A percentile compares a stretch with the other conserved stretches of the same genome.
These are phyloP conservation scores for Edolisoma coerulescens DNA, from an alignment of 2,113 vertebrate genomes.

Conservation along the genomic window DNA sequence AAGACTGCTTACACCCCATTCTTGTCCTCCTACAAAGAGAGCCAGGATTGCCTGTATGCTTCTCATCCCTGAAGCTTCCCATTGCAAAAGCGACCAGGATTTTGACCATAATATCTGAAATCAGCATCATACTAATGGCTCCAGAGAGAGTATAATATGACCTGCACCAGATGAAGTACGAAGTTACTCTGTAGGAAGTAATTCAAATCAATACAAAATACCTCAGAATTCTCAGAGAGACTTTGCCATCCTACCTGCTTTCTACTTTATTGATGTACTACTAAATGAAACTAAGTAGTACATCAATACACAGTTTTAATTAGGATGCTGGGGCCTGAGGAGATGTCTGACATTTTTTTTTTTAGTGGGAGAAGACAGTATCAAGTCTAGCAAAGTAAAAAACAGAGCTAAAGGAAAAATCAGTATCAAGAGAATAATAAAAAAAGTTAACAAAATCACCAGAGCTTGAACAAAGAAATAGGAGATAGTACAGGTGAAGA, in stretches of 20 bases:
- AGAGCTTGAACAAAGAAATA: not conserved
- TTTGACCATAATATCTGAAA: not conserved
- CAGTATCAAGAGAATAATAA: not conserved
- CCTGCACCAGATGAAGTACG: not conserved
- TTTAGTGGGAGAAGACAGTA: not conserved
- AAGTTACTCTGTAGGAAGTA: not conserved
- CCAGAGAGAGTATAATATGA: not conserved
- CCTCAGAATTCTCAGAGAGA: not conserved
- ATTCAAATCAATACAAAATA: constrained; percentile 2
- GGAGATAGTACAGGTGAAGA: not conserved
- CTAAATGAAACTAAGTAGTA: constrained; percentile 6
- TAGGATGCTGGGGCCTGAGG: not conserved
- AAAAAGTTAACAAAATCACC: not conserved
- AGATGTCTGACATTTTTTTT: not conserved
- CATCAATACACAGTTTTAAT: constrained; percentile 49
- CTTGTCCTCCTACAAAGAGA: no score
- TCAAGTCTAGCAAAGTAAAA: not conserved
- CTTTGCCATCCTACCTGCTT: not conserved
- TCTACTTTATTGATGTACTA: not conserved
- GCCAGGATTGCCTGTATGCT: not conserved
- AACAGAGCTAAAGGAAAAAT: not conserved
- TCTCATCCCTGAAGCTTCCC: not conserved
- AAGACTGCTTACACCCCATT: no score
- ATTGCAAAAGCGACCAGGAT: not conserved
- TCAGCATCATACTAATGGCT: not conserved